A percentile compares a stretch with the other conserved stretches of the same genome.
Conservation (phyloP, 2,113 vertebrate species). For the Ictidomys tridecemlineatus region DNA sequence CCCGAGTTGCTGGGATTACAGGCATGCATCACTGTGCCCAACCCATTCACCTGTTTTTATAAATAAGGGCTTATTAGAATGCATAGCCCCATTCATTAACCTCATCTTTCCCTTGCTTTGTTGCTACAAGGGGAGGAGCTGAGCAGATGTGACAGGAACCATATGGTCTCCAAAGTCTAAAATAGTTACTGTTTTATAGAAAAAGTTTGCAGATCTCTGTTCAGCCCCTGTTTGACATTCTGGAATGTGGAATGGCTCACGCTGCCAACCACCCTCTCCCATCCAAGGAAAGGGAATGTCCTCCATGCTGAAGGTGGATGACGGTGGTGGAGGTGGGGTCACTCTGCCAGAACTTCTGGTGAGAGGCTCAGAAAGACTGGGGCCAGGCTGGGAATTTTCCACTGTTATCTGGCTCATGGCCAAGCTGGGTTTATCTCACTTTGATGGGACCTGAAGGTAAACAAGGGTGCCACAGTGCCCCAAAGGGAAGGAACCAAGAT, state of each 20-base stretch:
- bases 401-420: background rate
- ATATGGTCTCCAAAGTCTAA: background rate
- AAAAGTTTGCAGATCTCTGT: background rate
- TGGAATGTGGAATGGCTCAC: background rate
- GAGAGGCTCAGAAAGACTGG: background rate
- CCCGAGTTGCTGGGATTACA: too few relatives aligned
- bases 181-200: background rate
- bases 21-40: too few relatives aligned
- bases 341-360: background rate
- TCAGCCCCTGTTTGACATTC: background rate
- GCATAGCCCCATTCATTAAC: too few relatives aligned
- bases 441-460: constrained; percentile 24
- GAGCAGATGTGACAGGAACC: background rate
- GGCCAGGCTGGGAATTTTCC: constrained; percentile 49
- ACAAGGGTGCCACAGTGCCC: background rate
- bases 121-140: background rate
- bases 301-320: background rate
- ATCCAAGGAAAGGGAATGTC: background rate
- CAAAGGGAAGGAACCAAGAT: background rate
- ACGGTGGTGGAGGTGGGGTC: too few relatives aligned
- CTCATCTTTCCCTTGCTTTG: background rate
- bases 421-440: background rate
- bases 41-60: background rate
- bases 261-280: background rate
- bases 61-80: background rate